phyloP scores from a whole-genome alignment of 2,888 invertebrate genomes.

The Ephialtes manifestator region DNA sequence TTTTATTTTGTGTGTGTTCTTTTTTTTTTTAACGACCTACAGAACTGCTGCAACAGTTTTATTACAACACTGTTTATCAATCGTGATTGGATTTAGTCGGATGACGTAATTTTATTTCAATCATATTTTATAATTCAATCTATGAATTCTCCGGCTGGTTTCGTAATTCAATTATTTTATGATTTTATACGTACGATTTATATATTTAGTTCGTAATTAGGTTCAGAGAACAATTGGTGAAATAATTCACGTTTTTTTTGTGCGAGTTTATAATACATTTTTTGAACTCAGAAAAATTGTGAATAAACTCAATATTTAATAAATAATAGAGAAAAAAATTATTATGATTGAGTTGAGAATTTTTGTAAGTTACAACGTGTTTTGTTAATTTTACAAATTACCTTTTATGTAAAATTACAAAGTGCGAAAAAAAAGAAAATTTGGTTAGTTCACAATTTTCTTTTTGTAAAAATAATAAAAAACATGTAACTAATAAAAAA shows the following conservation, averaged over 20 bases:
- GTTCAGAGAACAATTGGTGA: not conserved
- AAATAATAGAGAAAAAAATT: too few species aligned
- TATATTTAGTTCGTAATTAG: not conserved
- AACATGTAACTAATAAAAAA: too few species aligned
- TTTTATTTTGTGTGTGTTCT: not conserved
- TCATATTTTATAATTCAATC: slow-evolving; percentile 7
- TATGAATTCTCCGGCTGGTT: not conserved
- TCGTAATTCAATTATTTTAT: not conserved
- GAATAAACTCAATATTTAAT: too few species aligned
- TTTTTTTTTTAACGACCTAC: not conserved
- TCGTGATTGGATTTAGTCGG: not conserved
- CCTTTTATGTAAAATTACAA: too few species aligned
- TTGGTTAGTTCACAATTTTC: too few species aligned
- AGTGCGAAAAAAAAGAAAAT: too few species aligned
- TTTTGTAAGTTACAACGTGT: too few species aligned
- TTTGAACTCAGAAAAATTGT: not conserved
- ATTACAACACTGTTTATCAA: slow-evolving; percentile 2
- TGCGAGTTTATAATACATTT: not conserved
- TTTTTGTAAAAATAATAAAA: too few species aligned
- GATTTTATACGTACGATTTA: not conserved
- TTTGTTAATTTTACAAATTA: too few species aligned
- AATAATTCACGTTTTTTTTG: not conserved
- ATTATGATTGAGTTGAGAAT: too few species aligned
- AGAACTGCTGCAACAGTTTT: not conserved
- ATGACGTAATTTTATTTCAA: not conserved